Conservation (phyloP, 2,797 vertebrate species). For the Sebastes kiyomatsui region DNA sequence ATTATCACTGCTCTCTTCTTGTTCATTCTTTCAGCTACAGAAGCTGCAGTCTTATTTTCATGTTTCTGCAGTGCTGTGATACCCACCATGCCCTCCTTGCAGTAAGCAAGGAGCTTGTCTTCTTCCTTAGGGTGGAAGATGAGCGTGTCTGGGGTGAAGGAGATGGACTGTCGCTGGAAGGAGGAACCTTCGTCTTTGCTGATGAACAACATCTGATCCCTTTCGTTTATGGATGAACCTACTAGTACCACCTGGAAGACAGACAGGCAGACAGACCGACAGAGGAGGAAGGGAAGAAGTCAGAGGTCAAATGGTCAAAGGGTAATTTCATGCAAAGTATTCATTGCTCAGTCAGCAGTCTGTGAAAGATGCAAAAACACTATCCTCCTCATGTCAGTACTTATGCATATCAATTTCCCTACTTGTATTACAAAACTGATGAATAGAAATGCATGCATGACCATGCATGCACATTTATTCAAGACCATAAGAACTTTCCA, state of each 20-base stretch:
- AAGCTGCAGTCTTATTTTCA: not conserved
- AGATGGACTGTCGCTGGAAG: constrained; percentile 90
- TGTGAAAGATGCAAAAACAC: not conserved
- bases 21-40: not conserved
- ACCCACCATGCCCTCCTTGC: constrained; percentile 90
- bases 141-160: constrained; percentile 90
- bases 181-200: constrained; percentile 93
- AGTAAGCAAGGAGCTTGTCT: constrained; percentile 93
- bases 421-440: constrained; percentile 1
- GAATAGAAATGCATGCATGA: constrained; percentile 12
- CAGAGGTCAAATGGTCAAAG: constrained; percentile 4
- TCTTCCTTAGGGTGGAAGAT: constrained; percentile 95
- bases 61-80: not conserved
- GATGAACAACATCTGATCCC: constrained; percentile 93
- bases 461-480: not conserved
- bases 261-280: not conserved
- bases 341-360: constrained; percentile 16
- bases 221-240: constrained; percentile 91
- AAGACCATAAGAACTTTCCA: constrained; percentile 26
- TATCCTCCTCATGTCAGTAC: constrained; percentile 14
- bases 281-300: not conserved
- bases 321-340: not conserved
- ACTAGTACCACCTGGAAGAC: constrained; percentile 90
- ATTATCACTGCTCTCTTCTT: not conserved
- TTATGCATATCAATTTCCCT: not conserved